phyloP scores from a whole-genome alignment of 2,888 invertebrate species.

The Dolichopus griseipennis region DNA sequence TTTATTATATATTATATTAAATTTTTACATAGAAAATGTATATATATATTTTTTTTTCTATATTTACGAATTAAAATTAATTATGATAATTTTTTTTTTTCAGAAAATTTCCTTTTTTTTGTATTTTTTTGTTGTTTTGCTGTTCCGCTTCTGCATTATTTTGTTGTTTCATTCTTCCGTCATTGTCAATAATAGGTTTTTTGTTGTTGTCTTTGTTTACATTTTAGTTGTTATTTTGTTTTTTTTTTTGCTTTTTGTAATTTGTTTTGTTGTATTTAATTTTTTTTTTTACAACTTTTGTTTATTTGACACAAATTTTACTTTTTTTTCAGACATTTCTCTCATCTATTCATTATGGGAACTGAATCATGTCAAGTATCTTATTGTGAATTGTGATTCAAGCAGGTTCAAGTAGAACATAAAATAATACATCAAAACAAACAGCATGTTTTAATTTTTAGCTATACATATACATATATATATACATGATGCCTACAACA shows the following conservation, averaged over 20 bases:
- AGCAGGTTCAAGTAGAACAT: not conserved
- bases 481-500: too few relatives aligned
- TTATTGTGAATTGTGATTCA: not conserved
- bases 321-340: not conserved
- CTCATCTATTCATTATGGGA: not conserved
- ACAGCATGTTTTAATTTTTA: too few relatives aligned
- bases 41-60: not conserved
- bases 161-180: not conserved
- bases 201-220: too few relatives aligned
- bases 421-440: not conserved
- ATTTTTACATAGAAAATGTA: not conserved
- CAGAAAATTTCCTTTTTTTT: too few relatives aligned
- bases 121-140: too few relatives aligned
- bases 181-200: not conserved
- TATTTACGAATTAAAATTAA: slow-evolving; percentile 1
- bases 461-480: too few relatives aligned
- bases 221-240: too few relatives aligned
- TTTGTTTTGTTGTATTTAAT: not conserved
- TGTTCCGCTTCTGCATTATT: too few relatives aligned
- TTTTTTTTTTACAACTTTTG: not conserved
- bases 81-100: slow-evolving; percentile 2
- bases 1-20: slow-evolving; percentile 4
- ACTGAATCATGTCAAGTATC: slow-evolving; percentile 2
- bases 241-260: too few relatives aligned
- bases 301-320: slow-evolving; percentile 6